These are phyloP conservation scores for Callipepla squamata DNA, from an alignment of 2,113 vertebrate species.

Conservation along the genomic window DNA sequence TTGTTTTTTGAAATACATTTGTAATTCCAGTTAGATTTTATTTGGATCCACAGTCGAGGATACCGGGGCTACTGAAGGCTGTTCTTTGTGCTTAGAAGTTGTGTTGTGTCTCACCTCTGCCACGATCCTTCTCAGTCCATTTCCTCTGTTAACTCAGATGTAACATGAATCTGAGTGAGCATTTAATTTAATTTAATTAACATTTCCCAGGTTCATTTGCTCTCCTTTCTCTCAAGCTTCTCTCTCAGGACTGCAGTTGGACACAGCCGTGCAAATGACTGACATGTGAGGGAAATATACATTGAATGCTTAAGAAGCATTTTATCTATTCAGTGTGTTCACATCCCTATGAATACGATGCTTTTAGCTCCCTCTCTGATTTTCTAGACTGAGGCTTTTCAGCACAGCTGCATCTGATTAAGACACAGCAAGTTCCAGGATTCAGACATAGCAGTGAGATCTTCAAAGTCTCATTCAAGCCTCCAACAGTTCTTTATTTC, in stretches of 20 bases:
- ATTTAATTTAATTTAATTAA: background rate
- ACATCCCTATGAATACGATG: background rate
- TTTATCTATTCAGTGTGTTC: background rate
- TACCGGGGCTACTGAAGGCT: background rate
- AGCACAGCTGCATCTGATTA: slow-evolving; percentile 3
- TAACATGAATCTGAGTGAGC: background rate
- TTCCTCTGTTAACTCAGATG: background rate
- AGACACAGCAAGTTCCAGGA: background rate
- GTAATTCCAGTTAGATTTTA: background rate
- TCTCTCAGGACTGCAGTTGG: background rate
- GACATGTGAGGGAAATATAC: accelerated
- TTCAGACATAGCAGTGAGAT: background rate
- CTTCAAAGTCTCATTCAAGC: background rate
- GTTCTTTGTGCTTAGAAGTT: background rate
- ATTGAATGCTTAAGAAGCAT: background rate
- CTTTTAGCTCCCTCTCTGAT: background rate
- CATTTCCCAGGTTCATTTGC: background rate
- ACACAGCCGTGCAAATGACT: background rate
- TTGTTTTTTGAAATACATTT: background rate
- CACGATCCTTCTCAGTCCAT: background rate
- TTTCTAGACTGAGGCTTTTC: background rate
- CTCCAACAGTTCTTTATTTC: background rate
- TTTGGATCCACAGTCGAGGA: background rate
- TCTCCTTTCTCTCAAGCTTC: background rate
- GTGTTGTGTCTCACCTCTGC: background rate